phyloP scores from a whole-genome alignment of 2,888 invertebrate genomes.

The Minunthozetes semirufus region DNA sequence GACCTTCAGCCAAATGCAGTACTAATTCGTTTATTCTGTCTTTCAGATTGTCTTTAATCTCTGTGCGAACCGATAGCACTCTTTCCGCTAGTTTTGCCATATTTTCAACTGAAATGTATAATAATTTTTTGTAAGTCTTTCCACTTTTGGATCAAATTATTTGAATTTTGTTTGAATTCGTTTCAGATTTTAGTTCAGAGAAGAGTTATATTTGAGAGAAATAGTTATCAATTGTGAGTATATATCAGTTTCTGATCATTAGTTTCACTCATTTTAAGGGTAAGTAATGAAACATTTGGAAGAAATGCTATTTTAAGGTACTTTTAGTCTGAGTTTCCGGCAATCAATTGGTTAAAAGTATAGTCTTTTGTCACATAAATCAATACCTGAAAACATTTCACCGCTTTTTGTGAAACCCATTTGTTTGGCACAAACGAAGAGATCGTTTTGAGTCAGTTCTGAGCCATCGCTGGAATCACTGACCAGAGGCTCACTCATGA shows the following conservation, averaged over 20 bases:
- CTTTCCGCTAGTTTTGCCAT: slow-evolving; percentile 32
- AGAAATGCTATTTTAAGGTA: neutral
- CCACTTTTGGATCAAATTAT: neutral
- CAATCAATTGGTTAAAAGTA: neutral
- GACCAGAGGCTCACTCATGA: slow-evolving; percentile 63
- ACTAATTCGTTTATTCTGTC: slow-evolving; percentile 25
- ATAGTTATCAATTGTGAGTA: neutral
- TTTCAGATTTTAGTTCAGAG: slow-evolving; percentile 9
- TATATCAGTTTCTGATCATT: neutral
- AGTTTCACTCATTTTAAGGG: no score
- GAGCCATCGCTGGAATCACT: slow-evolving; percentile 43
- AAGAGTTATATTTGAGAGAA: neutral
- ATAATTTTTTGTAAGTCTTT: neutral
- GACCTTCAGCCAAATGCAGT: slow-evolving; percentile 33
- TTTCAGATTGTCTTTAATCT: slow-evolving; percentile 11
- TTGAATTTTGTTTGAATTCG: neutral
- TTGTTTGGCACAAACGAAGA: slow-evolving; percentile 57
- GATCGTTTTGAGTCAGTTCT: slow-evolving; percentile 56
- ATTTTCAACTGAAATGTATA: slow-evolving; percentile 25
- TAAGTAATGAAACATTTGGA: no score
- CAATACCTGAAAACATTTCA: slow-evolving; percentile 59
- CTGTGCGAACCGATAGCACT: slow-evolving; percentile 19
- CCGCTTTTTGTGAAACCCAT: slow-evolving; percentile 69
- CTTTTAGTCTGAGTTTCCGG: neutral
- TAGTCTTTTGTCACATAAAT: neutral